Percentiles rank a stretch among this genome's conserved stretches.
Conservation (phyloP, 2,113 vertebrate genomes). For the Chaetops frenatus region DNA sequence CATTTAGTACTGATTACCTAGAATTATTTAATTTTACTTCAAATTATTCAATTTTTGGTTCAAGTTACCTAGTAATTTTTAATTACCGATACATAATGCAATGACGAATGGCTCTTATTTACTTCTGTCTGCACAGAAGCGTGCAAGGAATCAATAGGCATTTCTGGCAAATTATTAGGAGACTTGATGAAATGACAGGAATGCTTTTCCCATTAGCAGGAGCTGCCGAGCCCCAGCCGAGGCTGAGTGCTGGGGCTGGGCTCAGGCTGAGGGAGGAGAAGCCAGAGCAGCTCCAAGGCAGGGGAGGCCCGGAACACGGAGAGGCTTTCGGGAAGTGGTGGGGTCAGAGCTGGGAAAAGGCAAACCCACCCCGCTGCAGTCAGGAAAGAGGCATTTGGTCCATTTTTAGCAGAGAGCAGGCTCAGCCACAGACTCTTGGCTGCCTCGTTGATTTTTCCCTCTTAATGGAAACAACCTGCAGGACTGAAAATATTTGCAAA, state of each 20-base stretch:
- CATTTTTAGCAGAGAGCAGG: conserved; percentile 33
- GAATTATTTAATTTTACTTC: conserved; percentile 58
- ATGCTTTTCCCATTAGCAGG: neutral
- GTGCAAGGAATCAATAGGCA: conserved; percentile 53
- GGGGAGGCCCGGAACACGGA: neutral
- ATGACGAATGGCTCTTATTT: conserved; percentile 63
- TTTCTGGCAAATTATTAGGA: conserved; percentile 39
- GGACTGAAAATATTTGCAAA: conserved; percentile 64
- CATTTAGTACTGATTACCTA: conserved; percentile 48
- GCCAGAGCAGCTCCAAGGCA: neutral
- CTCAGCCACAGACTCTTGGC: conserved; percentile 47
- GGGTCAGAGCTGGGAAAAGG: neutral
- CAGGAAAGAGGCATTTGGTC: neutral
- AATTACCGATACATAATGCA: conserved; percentile 55
- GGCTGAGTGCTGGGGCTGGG: neutral
- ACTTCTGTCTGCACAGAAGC: conserved; percentile 46
- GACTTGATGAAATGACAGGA: conserved; percentile 4
- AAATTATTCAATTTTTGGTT: conserved; percentile 58
- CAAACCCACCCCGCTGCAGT: neutral
- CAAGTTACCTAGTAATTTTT: conserved; percentile 68
- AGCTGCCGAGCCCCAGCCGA: neutral
- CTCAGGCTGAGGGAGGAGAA: neutral
- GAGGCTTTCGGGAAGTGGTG: neutral
- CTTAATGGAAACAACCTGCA: conserved; percentile 63
- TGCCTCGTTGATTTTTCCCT: conserved; percentile 56